Base-by-base conservation (phyloP, 2,113 vertebrate genomes). In the Anhinga anhinga region DNA sequence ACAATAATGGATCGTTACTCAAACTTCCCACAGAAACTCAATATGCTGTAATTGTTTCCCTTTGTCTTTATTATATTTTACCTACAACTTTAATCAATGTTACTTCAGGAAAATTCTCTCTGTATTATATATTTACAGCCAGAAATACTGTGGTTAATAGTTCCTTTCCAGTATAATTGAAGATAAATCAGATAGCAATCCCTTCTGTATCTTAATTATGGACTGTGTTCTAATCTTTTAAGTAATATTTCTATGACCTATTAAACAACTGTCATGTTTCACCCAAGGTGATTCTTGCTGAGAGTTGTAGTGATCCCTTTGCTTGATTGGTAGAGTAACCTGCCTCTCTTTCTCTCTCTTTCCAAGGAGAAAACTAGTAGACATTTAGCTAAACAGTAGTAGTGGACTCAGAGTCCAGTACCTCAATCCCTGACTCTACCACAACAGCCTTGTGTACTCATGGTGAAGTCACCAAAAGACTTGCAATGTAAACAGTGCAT, bases 11-110 rank as follows among this genome's bases (percentile, higher is more conserved):
- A 73, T 85, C 84, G 88, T 95, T 93, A 90, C 62, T 96, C 89
- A 93, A 93, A 94, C 78, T 93, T 95, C 70, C 74, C 38, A 94
- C 50, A 78, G 87, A 94, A 95, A 59, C 53, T 90, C 62, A 80
- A 63, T 86, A 82, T 66, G 82, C 74, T 67, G 25, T 77, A 80
- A 73, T 66, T 42, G 32, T 79, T 94, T 85, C 49, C 14, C 30
- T 93, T 89, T 92, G 50, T 78, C 70, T 82, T 91, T 85, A 58
- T 76, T 80, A 27, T 52, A 38, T 81, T 94, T 91, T 90, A 81
- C 78, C 50, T 95, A 74, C 74, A 90, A 74, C 2, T 11, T 86
- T 52, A 95, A 82, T 89, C 56, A 92, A 40, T 62, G 59, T 34
- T 85, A 53, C 50, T 77, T 93, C 52, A 59, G 67, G 82, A 95